Conservation (phyloP, 2,888 invertebrate genomes). For the Silvanus unidentatus region DNA sequence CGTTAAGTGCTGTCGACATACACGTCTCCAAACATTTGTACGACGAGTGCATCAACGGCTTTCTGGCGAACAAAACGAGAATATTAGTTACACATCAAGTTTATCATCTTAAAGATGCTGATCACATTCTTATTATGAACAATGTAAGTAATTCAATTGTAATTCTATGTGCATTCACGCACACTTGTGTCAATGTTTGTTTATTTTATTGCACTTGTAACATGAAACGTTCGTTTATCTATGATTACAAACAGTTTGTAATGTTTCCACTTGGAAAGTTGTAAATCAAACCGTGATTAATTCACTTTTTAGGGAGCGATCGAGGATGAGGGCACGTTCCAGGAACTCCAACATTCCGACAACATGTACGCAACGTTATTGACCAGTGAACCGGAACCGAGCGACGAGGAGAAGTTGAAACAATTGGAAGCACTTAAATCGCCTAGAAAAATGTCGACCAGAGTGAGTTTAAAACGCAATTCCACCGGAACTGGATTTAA, state of each 20-base stretch:
- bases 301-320: slow-evolving; percentile 48
- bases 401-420: slow-evolving; percentile 37
- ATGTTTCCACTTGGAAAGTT: no score
- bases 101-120: slow-evolving; percentile 67
- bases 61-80: slow-evolving; percentile 61
- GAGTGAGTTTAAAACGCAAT: no score
- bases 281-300: no score
- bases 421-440: slow-evolving; percentile 29
- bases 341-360: slow-evolving; percentile 44
- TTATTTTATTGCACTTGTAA: neutral
- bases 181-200: slow-evolving; percentile 1
- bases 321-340: slow-evolving; percentile 47
- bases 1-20: slow-evolving; percentile 79
- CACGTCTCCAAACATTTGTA: slow-evolving; percentile 74
- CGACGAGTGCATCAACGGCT: slow-evolving; percentile 67
- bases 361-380: slow-evolving; percentile 50
- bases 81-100: slow-evolving; percentile 83
- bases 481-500: no score
- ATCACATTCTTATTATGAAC: slow-evolving; percentile 59
- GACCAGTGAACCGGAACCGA: slow-evolving; percentile 39
- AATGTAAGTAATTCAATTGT: slow-evolving; percentile 50
- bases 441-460: slow-evolving; percentile 33
- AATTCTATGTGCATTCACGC: slow-evolving; percentile 2
- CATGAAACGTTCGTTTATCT: neutral
- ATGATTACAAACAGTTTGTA: neutral